These are phyloP conservation scores for Eutrigla gurnardus DNA, from an alignment of 2,797 vertebrate species.

Conservation along the genomic window DNA sequence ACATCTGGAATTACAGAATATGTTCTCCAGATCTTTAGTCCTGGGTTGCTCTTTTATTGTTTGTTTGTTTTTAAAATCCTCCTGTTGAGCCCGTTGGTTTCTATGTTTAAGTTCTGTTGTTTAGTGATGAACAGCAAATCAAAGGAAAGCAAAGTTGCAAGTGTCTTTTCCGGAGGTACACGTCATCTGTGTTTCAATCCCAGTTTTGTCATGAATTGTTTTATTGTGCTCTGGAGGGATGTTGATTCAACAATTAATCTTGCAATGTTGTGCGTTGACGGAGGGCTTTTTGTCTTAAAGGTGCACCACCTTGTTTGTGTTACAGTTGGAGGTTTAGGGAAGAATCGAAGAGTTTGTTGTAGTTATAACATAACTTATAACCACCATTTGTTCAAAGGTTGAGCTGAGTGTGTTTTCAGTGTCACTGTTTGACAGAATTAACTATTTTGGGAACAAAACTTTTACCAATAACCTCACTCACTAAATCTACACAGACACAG, in stretches of 20 bases:
- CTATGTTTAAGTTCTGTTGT: neutral
- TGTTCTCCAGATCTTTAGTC: neutral
- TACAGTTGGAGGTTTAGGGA: neutral
- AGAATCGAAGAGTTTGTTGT: no score
- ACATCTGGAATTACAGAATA: neutral
- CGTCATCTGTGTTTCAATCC: neutral
- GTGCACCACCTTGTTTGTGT: neutral
- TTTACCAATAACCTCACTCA: neutral
- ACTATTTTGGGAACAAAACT: neutral
- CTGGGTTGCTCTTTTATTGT: neutral
- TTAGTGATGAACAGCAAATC: neutral
- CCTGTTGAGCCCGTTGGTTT: neutral
- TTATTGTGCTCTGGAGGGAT: neutral
- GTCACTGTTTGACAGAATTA: neutral
- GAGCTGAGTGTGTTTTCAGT: neutral
- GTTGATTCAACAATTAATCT: neutral
- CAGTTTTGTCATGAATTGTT: neutral
- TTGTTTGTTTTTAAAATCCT: neutral
- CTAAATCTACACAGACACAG: neutral
- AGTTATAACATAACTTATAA: neutral
- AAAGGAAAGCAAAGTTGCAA: neutral
- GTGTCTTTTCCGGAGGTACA: neutral
- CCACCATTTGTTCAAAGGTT: neutral
- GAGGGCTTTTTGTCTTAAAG: neutral
- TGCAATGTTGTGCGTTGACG: no score